Evolutionary conservation across 2,113 vertebrate species (phyloP).

Genomic region (Spheniscus mendiculus): DNA sequence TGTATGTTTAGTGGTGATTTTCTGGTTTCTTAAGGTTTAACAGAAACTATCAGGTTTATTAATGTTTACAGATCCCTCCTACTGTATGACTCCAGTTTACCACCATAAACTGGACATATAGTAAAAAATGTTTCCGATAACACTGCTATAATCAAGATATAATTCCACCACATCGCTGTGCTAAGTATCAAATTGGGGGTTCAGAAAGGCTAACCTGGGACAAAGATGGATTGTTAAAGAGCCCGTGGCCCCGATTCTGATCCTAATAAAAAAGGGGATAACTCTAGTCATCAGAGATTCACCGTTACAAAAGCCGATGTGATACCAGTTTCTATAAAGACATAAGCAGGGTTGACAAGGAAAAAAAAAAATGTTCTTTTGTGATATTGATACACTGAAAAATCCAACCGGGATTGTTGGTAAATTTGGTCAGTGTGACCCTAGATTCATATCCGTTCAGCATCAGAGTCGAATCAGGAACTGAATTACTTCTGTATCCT

Average conservation of each 20-base stretch:
- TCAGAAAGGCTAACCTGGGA: background rate
- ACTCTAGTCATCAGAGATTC: background rate
- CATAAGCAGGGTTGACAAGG: background rate
- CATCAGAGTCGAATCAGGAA: slow-evolving; percentile 12
- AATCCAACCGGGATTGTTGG: background rate
- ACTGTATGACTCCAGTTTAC: background rate
- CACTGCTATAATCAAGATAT: background rate
- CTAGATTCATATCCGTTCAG: background rate
- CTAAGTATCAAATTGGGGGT: background rate
- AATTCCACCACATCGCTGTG: background rate
- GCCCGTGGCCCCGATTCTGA: background rate
- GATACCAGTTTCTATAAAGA: background rate
- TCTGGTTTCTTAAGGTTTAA: background rate
- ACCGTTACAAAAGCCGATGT: background rate
- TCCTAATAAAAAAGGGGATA: background rate
- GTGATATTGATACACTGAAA: background rate
- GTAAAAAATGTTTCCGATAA: background rate
- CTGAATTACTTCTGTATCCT: slow-evolving; percentile 54
- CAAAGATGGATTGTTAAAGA: background rate
- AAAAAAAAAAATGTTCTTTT: background rate
- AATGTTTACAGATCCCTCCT: background rate
- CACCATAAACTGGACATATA: background rate
- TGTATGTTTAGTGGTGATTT: background rate
- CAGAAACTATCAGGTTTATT: background rate
- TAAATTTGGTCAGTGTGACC: background rate